Conservation (phyloP, 2,888 invertebrate species). For the Portevinia maculata region DNA sequence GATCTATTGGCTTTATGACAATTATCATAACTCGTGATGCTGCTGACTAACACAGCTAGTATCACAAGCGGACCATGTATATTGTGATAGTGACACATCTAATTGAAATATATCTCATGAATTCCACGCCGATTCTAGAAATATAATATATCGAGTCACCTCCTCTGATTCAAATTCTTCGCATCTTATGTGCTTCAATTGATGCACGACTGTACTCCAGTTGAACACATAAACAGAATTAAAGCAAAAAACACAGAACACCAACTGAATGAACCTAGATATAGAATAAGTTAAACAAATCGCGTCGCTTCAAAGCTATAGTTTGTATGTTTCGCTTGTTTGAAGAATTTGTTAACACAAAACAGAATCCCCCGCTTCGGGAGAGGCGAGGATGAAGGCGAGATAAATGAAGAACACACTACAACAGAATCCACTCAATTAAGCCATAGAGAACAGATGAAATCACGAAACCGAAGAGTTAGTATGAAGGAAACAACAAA, state of each 20-base stretch:
- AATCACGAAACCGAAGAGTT: constrained; percentile 25
- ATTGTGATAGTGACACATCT: neutral
- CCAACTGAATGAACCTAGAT: neutral
- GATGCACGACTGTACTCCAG: constrained; percentile 54
- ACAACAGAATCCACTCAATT: constrained; percentile 51
- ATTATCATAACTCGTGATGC: constrained; percentile 47
- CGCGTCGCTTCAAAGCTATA: constrained; percentile 17
- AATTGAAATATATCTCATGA: constrained; percentile 6
- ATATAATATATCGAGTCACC: neutral
- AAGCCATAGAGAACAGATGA: constrained; percentile 33
- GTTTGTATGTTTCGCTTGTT: constrained; percentile 12
- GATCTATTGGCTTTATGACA: constrained; percentile 18
- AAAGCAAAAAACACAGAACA: constrained; percentile 12
- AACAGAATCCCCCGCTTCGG: neutral
- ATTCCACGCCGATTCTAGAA: constrained; percentile 17
- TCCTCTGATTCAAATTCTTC: constrained; percentile 10
- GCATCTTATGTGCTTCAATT: constrained; percentile 2
- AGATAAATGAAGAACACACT: constrained; percentile 39
- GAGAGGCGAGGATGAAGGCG: neutral
- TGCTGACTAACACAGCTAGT: constrained; percentile 36
- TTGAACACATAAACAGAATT: neutral
- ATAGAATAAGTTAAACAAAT: constrained; percentile 36
- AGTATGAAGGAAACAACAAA: constrained; percentile 33
- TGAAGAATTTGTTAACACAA: constrained; percentile 31
- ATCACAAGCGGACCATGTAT: constrained; percentile 4